Conservation (phyloP, 2,113 vertebrate species). For the Sphaerodactylus townsendi region DNA sequence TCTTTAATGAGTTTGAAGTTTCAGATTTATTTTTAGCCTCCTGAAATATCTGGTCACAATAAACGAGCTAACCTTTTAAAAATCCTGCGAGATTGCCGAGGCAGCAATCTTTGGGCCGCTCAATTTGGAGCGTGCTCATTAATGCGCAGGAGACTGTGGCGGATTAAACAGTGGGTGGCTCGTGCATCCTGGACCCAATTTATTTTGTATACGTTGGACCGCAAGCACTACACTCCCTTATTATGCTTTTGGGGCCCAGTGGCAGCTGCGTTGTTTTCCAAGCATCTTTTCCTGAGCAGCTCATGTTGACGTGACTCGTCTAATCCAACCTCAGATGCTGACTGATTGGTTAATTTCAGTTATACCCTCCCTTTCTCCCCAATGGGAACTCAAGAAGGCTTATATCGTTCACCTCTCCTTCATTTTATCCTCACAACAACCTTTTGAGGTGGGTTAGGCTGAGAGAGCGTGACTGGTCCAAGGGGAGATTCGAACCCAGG, state of each 20-base stretch:
- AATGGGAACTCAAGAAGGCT: too few species aligned
- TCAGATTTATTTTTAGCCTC: not conserved
- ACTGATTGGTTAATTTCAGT: too few species aligned
- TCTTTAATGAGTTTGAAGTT: slow-evolving; percentile 16
- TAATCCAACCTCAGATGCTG: not conserved
- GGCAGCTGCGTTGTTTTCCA: too few species aligned
- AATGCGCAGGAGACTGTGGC: not conserved
- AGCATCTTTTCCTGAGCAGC: too few species aligned
- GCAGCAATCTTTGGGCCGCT: not conserved
- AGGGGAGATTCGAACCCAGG: too few species aligned
- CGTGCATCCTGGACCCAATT: not conserved
- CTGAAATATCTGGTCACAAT: not conserved
- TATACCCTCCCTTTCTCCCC: too few species aligned
- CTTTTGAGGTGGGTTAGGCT: too few species aligned
- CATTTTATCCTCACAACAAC: too few species aligned
- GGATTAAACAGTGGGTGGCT: not conserved
- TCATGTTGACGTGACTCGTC: not conserved
- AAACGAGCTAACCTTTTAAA: not conserved
- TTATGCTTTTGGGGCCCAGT: not conserved
- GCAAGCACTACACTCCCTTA: not conserved
- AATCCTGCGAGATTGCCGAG: not conserved
- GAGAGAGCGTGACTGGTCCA: too few species aligned
- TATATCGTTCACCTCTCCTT: too few species aligned
- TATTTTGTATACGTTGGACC: not conserved
- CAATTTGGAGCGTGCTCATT: not conserved